Evolutionary conservation across 2,113 vertebrate species (phyloP), one percentile per base, ranked within the genome.

Genomic region (Rhea americana): DNA sequence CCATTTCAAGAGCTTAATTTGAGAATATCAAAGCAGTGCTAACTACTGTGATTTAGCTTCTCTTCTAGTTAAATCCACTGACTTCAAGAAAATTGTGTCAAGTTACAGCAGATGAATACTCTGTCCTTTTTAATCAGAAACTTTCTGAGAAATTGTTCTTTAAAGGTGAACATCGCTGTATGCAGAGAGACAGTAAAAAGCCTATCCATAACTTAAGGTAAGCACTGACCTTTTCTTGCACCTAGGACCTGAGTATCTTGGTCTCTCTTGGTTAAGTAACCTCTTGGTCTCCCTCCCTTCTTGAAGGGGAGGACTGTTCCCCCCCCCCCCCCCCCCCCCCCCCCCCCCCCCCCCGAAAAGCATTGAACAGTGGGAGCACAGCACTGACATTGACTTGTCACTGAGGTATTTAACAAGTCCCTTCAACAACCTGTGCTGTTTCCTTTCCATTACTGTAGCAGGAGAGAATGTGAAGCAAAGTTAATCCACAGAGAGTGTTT

Each of bases 81-180:
- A 56, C 62, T 93, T 80, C 47, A 91, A 90, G 82, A 56, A 71
- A 92, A 82, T 30, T 89, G 45, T 93, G 89, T 80, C 84, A 89
- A n/a, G 51, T 50, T 74, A 41, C 24, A 82, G 82, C 16, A 55
- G 71, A 48, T 41, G 62, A 87, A 72, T 20, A 63, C 51, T 70
- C 28, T 32, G 43, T 28, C 75, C 22, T 41, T 5, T 55, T 83
- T 51, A 30, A 45, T 43, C 65, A 55, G 79, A 65, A 85, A 43
- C 21, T 55, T 63, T 10, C 61, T 58, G 51, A 59, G 68, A 41
- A 93, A 45, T 30, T n/a, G 6, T 8, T 77, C 37, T 32, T 72
- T 66, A 24, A 50, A 71, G 41, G 13, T 25, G 21, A 85, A 21
- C 1, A 6, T 58, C 39, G 79, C 22, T 6, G 1, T n/a, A 51